Conservation (phyloP, 2,888 invertebrate genomes). For the Fragum sueziense region DNA sequence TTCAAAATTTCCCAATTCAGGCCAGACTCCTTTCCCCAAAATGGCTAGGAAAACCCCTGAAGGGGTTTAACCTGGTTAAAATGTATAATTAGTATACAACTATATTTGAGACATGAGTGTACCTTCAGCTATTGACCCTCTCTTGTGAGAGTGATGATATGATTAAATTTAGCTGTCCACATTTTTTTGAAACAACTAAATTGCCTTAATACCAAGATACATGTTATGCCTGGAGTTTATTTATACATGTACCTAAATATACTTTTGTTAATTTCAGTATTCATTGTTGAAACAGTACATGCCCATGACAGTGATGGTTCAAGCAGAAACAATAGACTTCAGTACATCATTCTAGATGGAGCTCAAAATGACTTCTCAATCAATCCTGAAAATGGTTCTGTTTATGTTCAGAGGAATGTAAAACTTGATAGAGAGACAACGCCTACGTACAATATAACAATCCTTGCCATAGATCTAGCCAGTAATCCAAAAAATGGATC, state of each 20-base stretch:
- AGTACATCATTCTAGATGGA: slow-evolving; percentile 47
- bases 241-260: background rate
- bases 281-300: slow-evolving; percentile 5
- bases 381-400: slow-evolving; percentile 31
- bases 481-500: slow-evolving; percentile 62
- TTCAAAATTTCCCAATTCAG: too few relatives aligned
- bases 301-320: slow-evolving; percentile 49
- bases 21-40: too few relatives aligned
- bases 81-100: too few relatives aligned
- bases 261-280: slow-evolving; percentile 13
- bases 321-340: slow-evolving; percentile 28
- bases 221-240: too few relatives aligned
- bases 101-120: too few relatives aligned
- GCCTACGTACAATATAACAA: slow-evolving; percentile 59
- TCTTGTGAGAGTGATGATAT: too few relatives aligned
- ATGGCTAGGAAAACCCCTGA: too few relatives aligned
- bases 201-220: too few relatives aligned
- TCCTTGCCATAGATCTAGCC: slow-evolving; percentile 70
- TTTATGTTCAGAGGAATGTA: slow-evolving; percentile 41
- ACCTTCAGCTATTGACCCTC: too few relatives aligned
- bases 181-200: too few relatives aligned
- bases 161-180: too few relatives aligned
- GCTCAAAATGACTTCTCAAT: slow-evolving; percentile 41
- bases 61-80: too few relatives aligned
- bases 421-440: slow-evolving; percentile 44